phyloP scores from a whole-genome alignment of 2,113 vertebrate species.

The Nyctereutes procyonoides region DNA sequence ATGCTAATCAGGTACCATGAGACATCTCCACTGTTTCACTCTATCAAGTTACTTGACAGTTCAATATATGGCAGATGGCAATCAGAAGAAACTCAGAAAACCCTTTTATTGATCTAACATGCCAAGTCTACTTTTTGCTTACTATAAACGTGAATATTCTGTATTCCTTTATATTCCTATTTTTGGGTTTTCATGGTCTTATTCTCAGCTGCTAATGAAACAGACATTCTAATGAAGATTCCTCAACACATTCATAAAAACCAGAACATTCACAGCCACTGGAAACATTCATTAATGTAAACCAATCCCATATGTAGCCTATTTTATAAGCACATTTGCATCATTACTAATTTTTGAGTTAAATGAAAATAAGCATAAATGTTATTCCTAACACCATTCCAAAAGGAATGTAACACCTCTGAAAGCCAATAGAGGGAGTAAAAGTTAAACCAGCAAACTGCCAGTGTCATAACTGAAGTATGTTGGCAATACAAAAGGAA shows the following conservation, averaged over 20 bases:
- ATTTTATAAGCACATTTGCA: conserved; percentile 49
- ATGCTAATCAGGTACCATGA: not conserved
- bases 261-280: not conserved
- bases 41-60: not conserved
- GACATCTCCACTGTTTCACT: not conserved
- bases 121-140: conserved; percentile 15
- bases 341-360: conserved; percentile 47
- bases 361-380: conserved; percentile 57
- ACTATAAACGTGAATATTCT: conserved; percentile 6
- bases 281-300: conserved; percentile 33
- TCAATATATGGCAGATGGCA: not conserved
- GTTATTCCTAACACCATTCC: conserved; percentile 7
- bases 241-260: conserved; percentile 37
- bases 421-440: conserved; percentile 58
- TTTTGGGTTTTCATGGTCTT: conserved; percentile 22
- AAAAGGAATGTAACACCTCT: conserved; percentile 63
- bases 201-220: conserved; percentile 53
- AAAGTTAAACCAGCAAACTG: conserved; percentile 27
- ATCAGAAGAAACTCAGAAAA: conserved; percentile 39
- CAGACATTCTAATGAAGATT: not conserved
- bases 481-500: conserved; percentile 13
- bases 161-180: not conserved
- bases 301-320: not conserved
- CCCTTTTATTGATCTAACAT: conserved; percentile 13
- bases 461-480: conserved; percentile 40